Evolutionary conservation across 2,113 vertebrate genomes (phyloP).

Genomic region (Regulus satrapa): DNA sequence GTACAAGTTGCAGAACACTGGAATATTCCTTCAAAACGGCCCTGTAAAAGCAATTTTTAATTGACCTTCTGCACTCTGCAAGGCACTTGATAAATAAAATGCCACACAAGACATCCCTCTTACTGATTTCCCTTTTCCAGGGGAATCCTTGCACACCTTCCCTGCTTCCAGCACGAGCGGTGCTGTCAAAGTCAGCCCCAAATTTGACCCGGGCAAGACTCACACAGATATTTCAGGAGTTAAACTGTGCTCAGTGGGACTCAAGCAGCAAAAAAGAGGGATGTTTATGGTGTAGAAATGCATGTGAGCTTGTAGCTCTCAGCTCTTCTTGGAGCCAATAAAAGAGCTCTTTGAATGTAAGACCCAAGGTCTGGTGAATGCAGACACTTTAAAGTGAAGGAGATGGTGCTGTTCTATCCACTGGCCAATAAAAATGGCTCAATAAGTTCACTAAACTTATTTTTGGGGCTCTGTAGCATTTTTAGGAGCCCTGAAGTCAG

Average conservation of each 20-base stretch:
- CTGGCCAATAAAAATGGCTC: neutral
- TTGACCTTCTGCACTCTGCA: neutral
- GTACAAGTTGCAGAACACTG: neutral
- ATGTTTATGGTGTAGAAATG: neutral
- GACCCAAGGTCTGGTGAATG: too few relatives aligned
- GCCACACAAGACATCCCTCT: rapidly evolving
- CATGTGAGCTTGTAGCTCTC: neutral
- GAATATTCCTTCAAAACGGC: neutral
- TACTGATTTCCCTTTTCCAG: neutral
- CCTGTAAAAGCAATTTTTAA: neutral
- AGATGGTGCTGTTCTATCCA: neutral
- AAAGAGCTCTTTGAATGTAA: neutral
- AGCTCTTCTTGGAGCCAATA: neutral
- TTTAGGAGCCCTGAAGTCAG: neutral
- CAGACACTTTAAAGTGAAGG: neutral
- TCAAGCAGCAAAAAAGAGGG: neutral
- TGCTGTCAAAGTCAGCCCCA: neutral
- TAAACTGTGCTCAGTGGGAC: neutral
- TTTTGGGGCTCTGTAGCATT: neutral
- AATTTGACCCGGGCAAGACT: neutral
- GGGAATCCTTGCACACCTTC: neutral
- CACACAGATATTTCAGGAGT: neutral
- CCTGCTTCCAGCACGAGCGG: neutral
- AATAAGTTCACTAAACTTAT: neutral
- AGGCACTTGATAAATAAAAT: neutral